Conservation (phyloP, 2,888 invertebrate species). For the Eurytoma adleriae region DNA sequence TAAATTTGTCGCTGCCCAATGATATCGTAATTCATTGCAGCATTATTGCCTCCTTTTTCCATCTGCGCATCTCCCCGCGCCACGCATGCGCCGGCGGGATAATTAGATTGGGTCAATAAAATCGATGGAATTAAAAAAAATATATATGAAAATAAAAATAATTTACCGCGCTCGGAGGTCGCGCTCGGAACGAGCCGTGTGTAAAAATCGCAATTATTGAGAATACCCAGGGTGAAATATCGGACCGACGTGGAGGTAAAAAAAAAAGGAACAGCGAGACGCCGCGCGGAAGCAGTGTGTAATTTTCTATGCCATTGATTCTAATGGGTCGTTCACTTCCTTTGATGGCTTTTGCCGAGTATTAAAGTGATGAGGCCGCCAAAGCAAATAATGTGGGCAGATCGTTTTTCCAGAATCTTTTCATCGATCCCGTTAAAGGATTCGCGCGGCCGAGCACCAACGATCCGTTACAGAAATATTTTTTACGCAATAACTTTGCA, state of each 20-base stretch:
- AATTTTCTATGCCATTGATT: conserved; percentile 37
- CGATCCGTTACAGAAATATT: too few species aligned
- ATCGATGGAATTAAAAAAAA: too few species aligned
- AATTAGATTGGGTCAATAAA: conserved; percentile 23
- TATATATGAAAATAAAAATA: background rate
- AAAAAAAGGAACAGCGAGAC: background rate
- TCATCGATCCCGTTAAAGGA: too few species aligned
- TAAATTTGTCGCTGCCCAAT: conserved; percentile 16
- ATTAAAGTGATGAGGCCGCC: background rate
- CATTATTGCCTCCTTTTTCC: background rate
- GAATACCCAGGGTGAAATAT: conserved; percentile 7
- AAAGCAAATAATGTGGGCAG: conserved; percentile 10
- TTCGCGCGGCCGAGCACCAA: too few species aligned
- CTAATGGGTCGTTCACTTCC: conserved; percentile 34
- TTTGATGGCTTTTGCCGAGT: conserved; percentile 9
- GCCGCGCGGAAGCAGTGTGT: background rate
- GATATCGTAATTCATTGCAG: conserved; percentile 8
- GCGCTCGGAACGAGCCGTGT: background rate
- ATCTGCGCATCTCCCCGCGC: background rate
- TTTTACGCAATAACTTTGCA: too few species aligned
- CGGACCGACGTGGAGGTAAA: background rate
- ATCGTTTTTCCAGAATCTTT: too few species aligned
- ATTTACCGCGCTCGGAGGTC: background rate
- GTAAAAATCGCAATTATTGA: conserved; percentile 7
- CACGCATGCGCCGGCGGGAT: conserved; percentile 3